A percentile compares a stretch with the other conserved stretches of the same genome.
Evolutionary conservation across 2,888 invertebrate genomes (phyloP).

Genomic region (Melanotus villosus): DNA sequence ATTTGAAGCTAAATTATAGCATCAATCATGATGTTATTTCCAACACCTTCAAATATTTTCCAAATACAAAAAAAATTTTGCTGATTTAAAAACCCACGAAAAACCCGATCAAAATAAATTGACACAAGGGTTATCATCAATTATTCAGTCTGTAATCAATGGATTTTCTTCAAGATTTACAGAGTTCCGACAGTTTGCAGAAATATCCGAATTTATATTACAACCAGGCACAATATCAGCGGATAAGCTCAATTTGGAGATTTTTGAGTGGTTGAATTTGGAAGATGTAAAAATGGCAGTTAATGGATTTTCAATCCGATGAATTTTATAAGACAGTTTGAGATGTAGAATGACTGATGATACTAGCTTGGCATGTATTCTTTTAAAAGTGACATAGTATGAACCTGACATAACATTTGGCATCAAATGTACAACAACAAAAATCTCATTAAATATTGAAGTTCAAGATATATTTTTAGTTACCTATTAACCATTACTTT

Average conservation of each 20-base stretch:
- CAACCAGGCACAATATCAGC: constrained; percentile 2
- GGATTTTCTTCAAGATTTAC: constrained; percentile 18
- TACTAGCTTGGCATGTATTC: background rate
- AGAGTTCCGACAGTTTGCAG: background rate
- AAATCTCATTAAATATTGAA: no score
- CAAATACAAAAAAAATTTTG: background rate
- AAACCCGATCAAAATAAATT: background rate
- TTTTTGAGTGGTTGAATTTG: constrained; percentile 29
- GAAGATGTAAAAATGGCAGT: constrained; percentile 26
- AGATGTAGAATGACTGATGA: constrained; percentile 3
- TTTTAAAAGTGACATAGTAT: background rate
- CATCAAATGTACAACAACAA: constrained; percentile 21
- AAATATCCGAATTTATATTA: constrained; percentile 6
- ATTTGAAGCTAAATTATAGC: constrained; percentile 37
- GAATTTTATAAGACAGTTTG: constrained; percentile 6
- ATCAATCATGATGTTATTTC: constrained; percentile 21
- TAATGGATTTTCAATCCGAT: constrained; percentile 23
- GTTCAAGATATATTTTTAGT: no score
- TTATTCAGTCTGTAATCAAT: background rate
- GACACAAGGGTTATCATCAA: background rate
- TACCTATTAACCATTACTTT: no score
- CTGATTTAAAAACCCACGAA: background rate
- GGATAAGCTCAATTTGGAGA: constrained; percentile 20
- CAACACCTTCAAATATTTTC: no score
- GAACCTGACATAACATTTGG: constrained; percentile 11